Conservation (phyloP, 92 coral and sea anemone species). For the Desmophyllum pertusum region DNA sequence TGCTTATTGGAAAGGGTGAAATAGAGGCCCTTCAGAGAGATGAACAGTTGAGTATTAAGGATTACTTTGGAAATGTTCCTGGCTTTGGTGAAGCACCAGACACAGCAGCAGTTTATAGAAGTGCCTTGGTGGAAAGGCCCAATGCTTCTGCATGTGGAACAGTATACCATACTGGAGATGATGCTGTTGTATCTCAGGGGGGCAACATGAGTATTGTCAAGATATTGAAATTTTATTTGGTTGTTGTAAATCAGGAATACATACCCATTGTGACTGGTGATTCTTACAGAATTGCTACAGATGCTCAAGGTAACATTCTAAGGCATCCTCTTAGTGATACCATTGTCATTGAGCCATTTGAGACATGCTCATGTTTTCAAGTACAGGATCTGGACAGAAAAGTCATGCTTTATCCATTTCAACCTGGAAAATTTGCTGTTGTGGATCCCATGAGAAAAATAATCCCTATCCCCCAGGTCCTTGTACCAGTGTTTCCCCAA, state of each 20-base stretch:
- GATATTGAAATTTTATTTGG: conserved; percentile 40
- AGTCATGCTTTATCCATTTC: conserved; percentile 26
- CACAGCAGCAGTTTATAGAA: conserved; percentile 46
- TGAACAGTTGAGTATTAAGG: conserved; percentile 39
- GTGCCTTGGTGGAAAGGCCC: conserved; percentile 66
- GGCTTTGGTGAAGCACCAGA: conserved; percentile 20
- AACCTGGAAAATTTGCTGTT: conserved; percentile 47
- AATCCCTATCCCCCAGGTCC: conserved; percentile 32
- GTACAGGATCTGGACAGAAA: conserved; percentile 3
- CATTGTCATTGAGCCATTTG: conserved; percentile 16
- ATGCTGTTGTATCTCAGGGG: conserved; percentile 41
- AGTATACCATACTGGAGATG: conserved; percentile 61
- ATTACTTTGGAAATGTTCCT: conserved; percentile 45
- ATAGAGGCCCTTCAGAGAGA: conserved; percentile 41
- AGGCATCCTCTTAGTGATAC: conserved; percentile 67
- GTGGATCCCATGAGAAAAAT: conserved; percentile 40
- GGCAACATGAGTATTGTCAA: conserved; percentile 43
- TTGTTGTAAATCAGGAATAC: conserved; percentile 47
- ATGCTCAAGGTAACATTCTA: conserved; percentile 48
- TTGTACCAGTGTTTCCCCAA: conserved; percentile 51
- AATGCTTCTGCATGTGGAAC: conserved; percentile 53
- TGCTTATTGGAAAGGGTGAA: conserved; percentile 61
- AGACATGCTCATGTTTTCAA: conserved; percentile 8
- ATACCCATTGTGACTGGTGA: conserved; percentile 54
- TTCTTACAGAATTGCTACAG: conserved; percentile 42